A percentile compares a stretch with the other conserved stretches of the same genome.
Conservation (phyloP, 2,888 invertebrate species). For the Heteromyza rotundicornis region DNA sequence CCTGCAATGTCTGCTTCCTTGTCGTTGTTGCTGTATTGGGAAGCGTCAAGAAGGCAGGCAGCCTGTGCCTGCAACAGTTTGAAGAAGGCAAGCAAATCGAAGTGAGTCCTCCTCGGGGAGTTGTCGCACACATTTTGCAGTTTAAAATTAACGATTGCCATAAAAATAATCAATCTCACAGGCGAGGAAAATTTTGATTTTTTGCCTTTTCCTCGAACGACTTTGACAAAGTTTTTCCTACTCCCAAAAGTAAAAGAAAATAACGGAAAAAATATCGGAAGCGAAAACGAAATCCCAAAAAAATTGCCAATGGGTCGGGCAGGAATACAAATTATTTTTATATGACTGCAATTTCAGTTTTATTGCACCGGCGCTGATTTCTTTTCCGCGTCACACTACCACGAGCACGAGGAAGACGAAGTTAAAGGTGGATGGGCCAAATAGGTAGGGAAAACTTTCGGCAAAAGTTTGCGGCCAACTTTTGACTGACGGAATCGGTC, state of each 20-base stretch:
- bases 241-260: not conserved
- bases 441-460: not conserved
- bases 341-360: conserved; percentile 1
- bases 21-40: no score
- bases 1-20: not conserved
- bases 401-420: not conserved
- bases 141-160: conserved; percentile 18
- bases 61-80: not conserved
- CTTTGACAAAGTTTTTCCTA: not conserved
- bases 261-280: no score
- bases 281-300: no score
- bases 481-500: not conserved
- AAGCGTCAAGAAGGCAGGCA: not conserved
- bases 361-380: not conserved
- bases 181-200: conserved; percentile 1
- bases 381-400: no score
- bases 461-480: not conserved
- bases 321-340: conserved; percentile 1
- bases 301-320: not conserved
- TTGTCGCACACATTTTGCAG: conserved; percentile 11
- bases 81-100: not conserved
- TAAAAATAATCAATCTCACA: conserved; percentile 14
- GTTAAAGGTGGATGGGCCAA: not conserved
- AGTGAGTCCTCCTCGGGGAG: not conserved
- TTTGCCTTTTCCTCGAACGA: not conserved